Evolutionary conservation across 2,888 invertebrate species (phyloP), one percentile per base, ranked within the genome.

Genomic region (Drosophila rellima): DNA sequence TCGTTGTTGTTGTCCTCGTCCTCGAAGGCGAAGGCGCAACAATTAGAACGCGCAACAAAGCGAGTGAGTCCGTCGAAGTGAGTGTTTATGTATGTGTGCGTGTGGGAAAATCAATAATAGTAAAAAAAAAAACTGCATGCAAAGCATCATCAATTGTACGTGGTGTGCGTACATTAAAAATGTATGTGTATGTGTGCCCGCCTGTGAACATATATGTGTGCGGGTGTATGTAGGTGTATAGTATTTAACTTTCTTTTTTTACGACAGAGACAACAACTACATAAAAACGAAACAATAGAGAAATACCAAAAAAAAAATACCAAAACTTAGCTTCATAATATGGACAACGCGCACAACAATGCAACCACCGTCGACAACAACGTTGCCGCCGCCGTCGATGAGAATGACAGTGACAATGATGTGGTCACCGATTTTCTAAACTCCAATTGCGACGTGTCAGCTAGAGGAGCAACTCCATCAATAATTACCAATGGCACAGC

Each of bases 351-450:
- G 83, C 89, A 90, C 62, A 84, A 74, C 62, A 84, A 74, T 71
- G 69, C 65, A 62, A 45, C 71, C 48, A 62, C 42, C 59, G 64
- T 39, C 51, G 44, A 51, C 37, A 52, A 37, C 23, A 37, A 55
- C 54, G 64, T 51, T 29, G 20, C 42, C 37, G 17, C 56, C 1
- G 56, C 67, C 35, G 61, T 61, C 23, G 92, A 92, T 74, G 92
- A 92, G 60, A 92, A 92, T 66, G 93, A 93, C 76, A 92, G 92
- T 66, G 93, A 93, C 73, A 92, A 89, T 76, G 93, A 93, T 90
- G 89, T 92, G 64, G 91, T 93, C 63, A 93, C 91, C 26, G 93
- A 93, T 88, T 93, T 92, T 73, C 78, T 93, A 45, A 92, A 91
- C 78, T 90, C 91, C 29, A 92, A 92, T 69, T 86, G 85, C 56